Base-by-base conservation (phyloP, 2,888 invertebrate species). In the Chrysomela aeneicollis region DNA sequence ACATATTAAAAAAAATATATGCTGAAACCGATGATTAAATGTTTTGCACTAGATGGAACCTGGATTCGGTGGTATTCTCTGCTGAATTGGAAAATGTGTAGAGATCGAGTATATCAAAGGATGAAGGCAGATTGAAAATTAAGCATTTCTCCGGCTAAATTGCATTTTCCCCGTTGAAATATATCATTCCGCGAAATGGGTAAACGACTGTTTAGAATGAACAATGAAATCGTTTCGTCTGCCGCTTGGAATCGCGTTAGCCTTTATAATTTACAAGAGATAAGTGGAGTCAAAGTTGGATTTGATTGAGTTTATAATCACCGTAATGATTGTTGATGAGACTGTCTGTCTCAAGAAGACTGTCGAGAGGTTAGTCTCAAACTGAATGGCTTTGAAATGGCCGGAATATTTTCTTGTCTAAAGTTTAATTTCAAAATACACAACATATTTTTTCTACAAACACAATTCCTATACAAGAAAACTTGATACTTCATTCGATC, bases 201-300 rank as follows among this genome's bases (percentile, higher is more conserved):
- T 5, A 26, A 60, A 52, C 52, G 50, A 46, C 60, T 42, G 42
- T 60, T 60, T 60, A 19, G 52, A 60, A 60, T 51, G 60, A 60
- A 60, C 60, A 51, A 60, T 60, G 60, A 53, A 60, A 53, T 60
- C 60, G 60, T 53, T 60, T 50, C 60, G 32, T 51, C 50, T 30
- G 6, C 26, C 52, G 35, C 35, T 35, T 42, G 32, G 22, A 37
- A 49, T 58, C 30, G 32, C 46, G 26, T 58, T 49, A 49, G 55
- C 37, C 35, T 10, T 15, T 12, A 26, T 10, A n/a, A 54, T 54
- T 54, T 37, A 35, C 17, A 8, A 21, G 17, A 37, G 55, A 55
- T 55, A 32, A 15, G 55, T 19, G 9, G 42, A 55, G 55, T 3
- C 35, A 32, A 22, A 55, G 55, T 18, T 42, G 22, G 32, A 55